Base-by-base conservation (phyloP, 1,140 invertebrate genomes). In the Nilaparvata lugens region DNA sequence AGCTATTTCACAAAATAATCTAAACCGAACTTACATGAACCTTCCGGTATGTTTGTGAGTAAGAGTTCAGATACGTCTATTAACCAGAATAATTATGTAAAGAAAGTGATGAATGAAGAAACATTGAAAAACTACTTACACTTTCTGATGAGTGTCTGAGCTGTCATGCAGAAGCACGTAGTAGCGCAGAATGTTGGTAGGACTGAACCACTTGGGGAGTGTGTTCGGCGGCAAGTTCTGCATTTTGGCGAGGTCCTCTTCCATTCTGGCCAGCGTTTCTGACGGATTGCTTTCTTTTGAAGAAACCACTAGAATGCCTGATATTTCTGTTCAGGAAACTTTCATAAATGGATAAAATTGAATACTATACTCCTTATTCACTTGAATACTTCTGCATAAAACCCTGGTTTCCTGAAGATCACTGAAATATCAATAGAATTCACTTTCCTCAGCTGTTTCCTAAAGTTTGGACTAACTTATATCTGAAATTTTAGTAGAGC, bases 101-200 rank as follows among this genome's bases (percentile, higher is more conserved):
- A n/a, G n/a, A n/a, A n/a, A n/a, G n/a, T n/a, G n/a, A n/a, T n/a
- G n/a, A n/a, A n/a, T n/a, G n/a, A n/a, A n/a, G n/a, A n/a, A n/a
- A n/a, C n/a, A 61, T 55, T 31, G 4, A 58, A 55, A 52, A 61
- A 55, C 38, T 56, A 73, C 71, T 72, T 76, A 86, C 84, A 81
- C 84, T 38, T 77, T 72, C 40, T 70, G 74, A 64, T 87, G 81
- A 66, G 81, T 81, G 65, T 80, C 78, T n/a, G 75, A 63, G n/a
- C 80, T 78, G 77, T 97, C 94, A 76, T 97, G 90, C 51, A 97
- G 69, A 42, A 97, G 78, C 60, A 97, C 85, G 77, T 93, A 96
- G 75, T 91, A 93, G 69, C 91, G 87, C 23, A 95, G 78, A 28
- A 91, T 85, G 11, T 48, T 48, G 64, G 81, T 78, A 60, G 85